Conservation (phyloP, 2,888 invertebrate species). For the Aquatica leii region DNA sequence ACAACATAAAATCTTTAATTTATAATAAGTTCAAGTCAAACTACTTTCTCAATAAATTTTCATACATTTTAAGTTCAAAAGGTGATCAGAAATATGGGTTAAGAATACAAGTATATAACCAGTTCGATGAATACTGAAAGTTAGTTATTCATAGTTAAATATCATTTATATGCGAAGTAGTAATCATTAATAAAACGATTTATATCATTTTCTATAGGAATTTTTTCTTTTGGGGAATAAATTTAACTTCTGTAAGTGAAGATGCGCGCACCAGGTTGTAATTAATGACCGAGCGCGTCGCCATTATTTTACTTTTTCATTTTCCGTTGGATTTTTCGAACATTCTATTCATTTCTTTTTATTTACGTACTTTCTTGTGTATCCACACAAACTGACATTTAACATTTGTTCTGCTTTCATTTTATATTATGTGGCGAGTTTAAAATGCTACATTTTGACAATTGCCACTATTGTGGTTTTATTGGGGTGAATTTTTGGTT, state of each 20-base stretch:
- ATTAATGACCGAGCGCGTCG: slow-evolving; percentile 26
- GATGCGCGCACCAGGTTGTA: slow-evolving; percentile 33
- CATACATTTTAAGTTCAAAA: slow-evolving; percentile 25
- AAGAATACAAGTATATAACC: slow-evolving; percentile 14
- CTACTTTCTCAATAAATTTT: slow-evolving; percentile 22
- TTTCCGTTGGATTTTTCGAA: background rate
- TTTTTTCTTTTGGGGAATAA: slow-evolving; percentile 27
- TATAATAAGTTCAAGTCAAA: slow-evolving; percentile 11
- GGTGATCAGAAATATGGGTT: slow-evolving; percentile 32
- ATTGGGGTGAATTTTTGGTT: slow-evolving; percentile 27
- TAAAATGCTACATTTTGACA: slow-evolving; percentile 7
- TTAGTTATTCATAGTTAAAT: slow-evolving; percentile 27
- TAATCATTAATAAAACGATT: slow-evolving; percentile 35
- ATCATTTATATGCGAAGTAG: slow-evolving; percentile 27
- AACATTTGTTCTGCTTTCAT: slow-evolving; percentile 30
- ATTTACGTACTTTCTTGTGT: background rate
- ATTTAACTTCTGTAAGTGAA: slow-evolving; percentile 39
- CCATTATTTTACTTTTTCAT: slow-evolving; percentile 19
- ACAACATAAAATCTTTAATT: background rate
- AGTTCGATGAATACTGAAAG: slow-evolving; percentile 20
- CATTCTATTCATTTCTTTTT: slow-evolving; percentile 17
- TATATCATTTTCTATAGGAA: slow-evolving; percentile 34
- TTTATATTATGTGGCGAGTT: slow-evolving; percentile 11
- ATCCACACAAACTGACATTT: no score
- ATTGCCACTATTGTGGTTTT: slow-evolving; percentile 18